These are phyloP conservation scores for Myotis pilosus DNA, from an alignment of 2,797 vertebrate species.

Conservation along the genomic window DNA sequence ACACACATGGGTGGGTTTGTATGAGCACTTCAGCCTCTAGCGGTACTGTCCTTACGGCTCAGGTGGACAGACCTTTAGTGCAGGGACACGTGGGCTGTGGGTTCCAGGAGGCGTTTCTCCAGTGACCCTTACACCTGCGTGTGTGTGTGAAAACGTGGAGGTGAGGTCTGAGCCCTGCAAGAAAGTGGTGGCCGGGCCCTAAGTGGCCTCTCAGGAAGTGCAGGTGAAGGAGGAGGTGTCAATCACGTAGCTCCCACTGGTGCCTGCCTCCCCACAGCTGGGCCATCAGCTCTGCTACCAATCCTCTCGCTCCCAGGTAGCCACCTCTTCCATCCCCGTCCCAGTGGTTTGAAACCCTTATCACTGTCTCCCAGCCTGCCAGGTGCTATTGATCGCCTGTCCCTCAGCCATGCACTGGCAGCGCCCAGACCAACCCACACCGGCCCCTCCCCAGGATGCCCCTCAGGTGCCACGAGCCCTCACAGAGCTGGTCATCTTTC, in stretches of 20 bases:
- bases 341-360: not conserved
- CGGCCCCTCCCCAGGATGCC: not conserved
- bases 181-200: not conserved
- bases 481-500: not conserved
- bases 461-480: not conserved
- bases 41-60: not conserved
- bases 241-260: accelerated
- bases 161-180: not conserved
- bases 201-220: not conserved
- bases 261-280: not conserved
- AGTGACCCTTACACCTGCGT: not conserved
- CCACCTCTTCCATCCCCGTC: not conserved
- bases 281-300: not conserved
- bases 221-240: not conserved
- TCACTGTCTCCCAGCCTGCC: slow-evolving; percentile 21
- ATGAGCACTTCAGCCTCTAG: not conserved
- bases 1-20: accelerated
- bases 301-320: not conserved
- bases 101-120: not conserved
- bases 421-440: not conserved
- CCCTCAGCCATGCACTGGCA: not conserved
- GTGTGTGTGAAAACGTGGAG: not conserved
- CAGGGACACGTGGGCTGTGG: not conserved
- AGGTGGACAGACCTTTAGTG: not conserved
- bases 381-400: slow-evolving; percentile 18